Conservation (phyloP, 1,140 invertebrate species). For the Neodiprion fabricii region DNA sequence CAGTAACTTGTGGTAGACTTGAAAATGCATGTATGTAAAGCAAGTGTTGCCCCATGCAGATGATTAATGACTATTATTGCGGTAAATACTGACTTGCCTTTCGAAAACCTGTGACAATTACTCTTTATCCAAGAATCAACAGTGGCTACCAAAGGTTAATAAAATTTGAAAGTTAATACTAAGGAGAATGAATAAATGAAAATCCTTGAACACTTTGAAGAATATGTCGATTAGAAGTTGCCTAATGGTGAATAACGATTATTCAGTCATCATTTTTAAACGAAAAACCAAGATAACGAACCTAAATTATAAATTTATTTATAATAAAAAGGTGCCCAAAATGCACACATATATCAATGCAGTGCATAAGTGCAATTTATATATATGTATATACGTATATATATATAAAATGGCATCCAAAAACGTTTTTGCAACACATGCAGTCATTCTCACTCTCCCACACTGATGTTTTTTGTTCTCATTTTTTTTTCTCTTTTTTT, state of each 20-base stretch:
- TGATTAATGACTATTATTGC: no score
- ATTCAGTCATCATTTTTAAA: background rate
- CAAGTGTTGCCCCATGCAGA: no score
- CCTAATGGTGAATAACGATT: no score
- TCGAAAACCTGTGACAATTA: no score
- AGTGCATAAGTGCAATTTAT: constrained; percentile 62
- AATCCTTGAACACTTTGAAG: constrained; percentile 11
- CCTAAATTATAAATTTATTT: constrained; percentile 44
- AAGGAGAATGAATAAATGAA: background rate
- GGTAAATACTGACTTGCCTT: no score
- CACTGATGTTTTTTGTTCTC: constrained; percentile 37
- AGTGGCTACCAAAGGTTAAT: constrained; percentile 9
- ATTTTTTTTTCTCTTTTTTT: constrained; percentile 14
- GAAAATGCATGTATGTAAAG: no score
- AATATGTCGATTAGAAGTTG: background rate
- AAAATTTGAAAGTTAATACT: background rate
- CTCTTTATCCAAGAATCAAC: constrained; percentile 6
- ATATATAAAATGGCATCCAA: constrained; percentile 62
- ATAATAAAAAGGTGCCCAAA: constrained; percentile 57
- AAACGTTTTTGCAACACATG: constrained; percentile 62
- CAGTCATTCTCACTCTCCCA: constrained; percentile 64
- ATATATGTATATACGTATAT: constrained; percentile 53
- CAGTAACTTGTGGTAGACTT: no score
- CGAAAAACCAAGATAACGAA: constrained; percentile 26
- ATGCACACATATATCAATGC: constrained; percentile 63